Percentiles rank a stretch among this genome's conserved stretches.
Evolutionary conservation across 2,888 invertebrate genomes (phyloP).

Genomic region (Ophraella communa): DNA sequence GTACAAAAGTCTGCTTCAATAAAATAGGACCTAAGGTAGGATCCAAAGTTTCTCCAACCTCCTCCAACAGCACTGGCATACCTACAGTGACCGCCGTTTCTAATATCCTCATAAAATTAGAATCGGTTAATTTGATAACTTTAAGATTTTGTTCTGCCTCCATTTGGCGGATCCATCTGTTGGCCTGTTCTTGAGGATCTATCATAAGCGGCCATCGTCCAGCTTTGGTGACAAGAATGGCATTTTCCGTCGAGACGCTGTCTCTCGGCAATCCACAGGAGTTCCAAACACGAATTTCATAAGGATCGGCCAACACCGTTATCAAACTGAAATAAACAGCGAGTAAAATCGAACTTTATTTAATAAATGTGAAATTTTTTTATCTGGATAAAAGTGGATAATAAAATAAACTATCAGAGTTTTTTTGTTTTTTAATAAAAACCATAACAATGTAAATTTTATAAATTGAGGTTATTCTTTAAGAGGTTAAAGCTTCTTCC

Average conservation of each 20-base stretch:
- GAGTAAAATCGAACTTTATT: too few species aligned
- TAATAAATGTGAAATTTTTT: too few species aligned
- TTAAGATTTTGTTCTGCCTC: constrained; percentile 77
- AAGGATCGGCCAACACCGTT: constrained; percentile 79
- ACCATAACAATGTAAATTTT: too few species aligned
- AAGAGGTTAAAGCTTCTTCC: not conserved
- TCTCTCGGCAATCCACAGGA: constrained; percentile 88
- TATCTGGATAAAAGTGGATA: too few species aligned
- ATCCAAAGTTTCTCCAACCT: constrained; percentile 86
- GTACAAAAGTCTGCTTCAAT: constrained; percentile 78
- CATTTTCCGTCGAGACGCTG: constrained; percentile 89
- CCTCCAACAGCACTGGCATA: constrained; percentile 85
- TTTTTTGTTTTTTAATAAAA: too few species aligned
- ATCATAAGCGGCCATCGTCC: constrained; percentile 91
- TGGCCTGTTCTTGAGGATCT: constrained; percentile 95
- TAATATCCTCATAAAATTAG: constrained; percentile 75
- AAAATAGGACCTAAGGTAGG: constrained; percentile 85
- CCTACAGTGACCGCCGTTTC: constrained; percentile 87
- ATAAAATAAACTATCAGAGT: too few species aligned
- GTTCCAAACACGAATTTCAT: constrained; percentile 89
- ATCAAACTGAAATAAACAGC: constrained; percentile 66
- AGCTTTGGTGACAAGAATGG: constrained; percentile 83
- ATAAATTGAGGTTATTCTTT: too few species aligned
- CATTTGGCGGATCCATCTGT: constrained; percentile 90
- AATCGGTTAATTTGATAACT: constrained; percentile 81